These are phyloP conservation scores for Galeruca laticollis DNA, from an alignment of 2,888 invertebrate genomes.

Conservation along the genomic window DNA sequence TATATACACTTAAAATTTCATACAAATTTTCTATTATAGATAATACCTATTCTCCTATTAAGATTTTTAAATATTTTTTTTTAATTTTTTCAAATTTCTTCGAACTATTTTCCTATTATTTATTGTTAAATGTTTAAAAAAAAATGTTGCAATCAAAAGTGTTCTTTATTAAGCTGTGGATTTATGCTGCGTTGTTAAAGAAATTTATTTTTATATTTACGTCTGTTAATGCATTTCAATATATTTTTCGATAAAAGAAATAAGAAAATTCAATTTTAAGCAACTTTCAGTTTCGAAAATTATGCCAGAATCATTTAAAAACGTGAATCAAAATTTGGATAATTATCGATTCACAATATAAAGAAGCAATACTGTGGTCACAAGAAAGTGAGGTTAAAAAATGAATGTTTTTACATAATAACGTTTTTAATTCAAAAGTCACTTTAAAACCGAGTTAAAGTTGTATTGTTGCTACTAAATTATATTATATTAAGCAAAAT, in stretches of 20 bases:
- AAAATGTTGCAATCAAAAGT: slow-evolving; percentile 34
- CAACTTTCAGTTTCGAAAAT: too few species aligned
- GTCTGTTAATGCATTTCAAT: slow-evolving; percentile 37
- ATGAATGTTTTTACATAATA: too few species aligned
- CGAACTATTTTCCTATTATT: slow-evolving; percentile 22
- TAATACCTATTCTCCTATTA: slow-evolving; percentile 25
- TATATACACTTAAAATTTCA: slow-evolving; percentile 37
- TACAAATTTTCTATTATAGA: slow-evolving; percentile 36
- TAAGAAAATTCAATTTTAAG: background rate
- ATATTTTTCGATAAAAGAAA: slow-evolving; percentile 18
- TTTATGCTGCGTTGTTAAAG: slow-evolving; percentile 40
- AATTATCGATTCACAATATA: too few species aligned
- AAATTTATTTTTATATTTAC: slow-evolving; percentile 37
- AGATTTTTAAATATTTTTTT: slow-evolving; percentile 20
- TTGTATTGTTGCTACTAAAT: too few species aligned
- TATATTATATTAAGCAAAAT: too few species aligned
- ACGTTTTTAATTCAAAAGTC: too few species aligned
- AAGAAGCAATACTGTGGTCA: too few species aligned
- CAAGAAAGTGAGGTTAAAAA: too few species aligned
- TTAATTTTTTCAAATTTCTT: slow-evolving; percentile 20
- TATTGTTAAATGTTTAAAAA: slow-evolving; percentile 30
- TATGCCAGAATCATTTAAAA: too few species aligned
- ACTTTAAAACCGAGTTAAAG: too few species aligned
- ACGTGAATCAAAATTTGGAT: too few species aligned
- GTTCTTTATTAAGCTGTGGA: slow-evolving; percentile 32